These are phyloP conservation scores for Ochropleura leucogaster DNA, from an alignment of 2,888 invertebrate genomes.

Conservation along the genomic window DNA sequence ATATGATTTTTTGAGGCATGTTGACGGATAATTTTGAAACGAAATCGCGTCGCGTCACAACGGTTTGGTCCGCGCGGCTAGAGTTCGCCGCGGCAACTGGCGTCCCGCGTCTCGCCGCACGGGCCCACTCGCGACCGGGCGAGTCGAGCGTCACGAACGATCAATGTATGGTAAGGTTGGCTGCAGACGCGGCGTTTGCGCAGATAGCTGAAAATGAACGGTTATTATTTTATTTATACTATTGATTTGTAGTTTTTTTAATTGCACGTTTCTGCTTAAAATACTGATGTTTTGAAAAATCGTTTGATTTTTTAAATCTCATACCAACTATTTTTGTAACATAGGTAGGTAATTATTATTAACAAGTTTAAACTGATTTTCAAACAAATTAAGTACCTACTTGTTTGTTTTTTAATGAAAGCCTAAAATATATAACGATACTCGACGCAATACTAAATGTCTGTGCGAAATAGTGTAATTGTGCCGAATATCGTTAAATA, in stretches of 20 bases:
- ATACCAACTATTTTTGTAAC: not conserved
- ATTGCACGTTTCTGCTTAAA: not conserved
- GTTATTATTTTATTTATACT: not conserved
- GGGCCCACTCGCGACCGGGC: constrained; percentile 49
- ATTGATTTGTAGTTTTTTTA: not conserved
- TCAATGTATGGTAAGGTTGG: constrained; percentile 56
- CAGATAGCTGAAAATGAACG: not conserved
- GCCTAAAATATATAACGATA: too few relatives aligned
- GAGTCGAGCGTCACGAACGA: constrained; percentile 55
- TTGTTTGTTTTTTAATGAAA: not conserved
- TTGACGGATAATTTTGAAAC: constrained; percentile 37
- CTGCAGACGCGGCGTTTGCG: constrained; percentile 31
- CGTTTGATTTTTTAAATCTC: not conserved
- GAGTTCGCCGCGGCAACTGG: constrained; percentile 66
- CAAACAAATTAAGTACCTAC: not conserved
- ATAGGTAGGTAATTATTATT: too few relatives aligned
- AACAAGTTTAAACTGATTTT: not conserved
- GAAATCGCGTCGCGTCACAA: constrained; percentile 60
- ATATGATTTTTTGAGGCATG: constrained; percentile 53
- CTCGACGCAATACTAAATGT: too few relatives aligned
- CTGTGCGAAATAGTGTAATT: too few relatives aligned
- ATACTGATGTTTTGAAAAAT: not conserved
- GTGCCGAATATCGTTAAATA: too few relatives aligned
- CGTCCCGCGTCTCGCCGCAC: constrained; percentile 54
- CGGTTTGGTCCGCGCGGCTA: constrained; percentile 65